A percentile compares a stretch with the other conserved stretches of the same genome.
phyloP scores from a whole-genome alignment of 2,113 vertebrate species.

The Natator depressus region DNA sequence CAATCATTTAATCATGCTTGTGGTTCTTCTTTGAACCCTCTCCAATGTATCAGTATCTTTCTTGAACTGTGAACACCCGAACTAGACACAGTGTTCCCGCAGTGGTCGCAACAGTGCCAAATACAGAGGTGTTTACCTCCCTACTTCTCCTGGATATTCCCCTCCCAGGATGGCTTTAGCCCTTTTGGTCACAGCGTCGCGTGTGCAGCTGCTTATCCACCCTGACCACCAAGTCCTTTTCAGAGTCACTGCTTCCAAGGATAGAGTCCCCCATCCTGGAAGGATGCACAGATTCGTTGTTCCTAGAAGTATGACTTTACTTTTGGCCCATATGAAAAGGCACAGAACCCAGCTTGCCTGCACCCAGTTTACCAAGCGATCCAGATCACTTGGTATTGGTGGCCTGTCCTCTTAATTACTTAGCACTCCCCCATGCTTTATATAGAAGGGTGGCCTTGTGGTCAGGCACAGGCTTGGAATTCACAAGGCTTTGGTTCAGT shows the following conservation, averaged over 20 bases:
- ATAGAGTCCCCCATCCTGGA: neutral
- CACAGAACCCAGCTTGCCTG: neutral
- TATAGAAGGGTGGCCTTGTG: neutral
- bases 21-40: neutral
- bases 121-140: neutral
- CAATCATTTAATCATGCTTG: neutral
- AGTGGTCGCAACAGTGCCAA: neutral
- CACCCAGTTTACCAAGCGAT: neutral
- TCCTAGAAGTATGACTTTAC: neutral
- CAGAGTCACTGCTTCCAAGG: neutral
- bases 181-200: neutral
- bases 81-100: neutral
- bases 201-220: neutral
- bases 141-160: neutral
- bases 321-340: neutral
- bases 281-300: neutral
- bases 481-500: neutral
- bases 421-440: neutral
- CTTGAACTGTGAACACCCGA: neutral
- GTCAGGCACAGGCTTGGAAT: neutral
- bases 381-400: too few relatives aligned
- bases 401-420: neutral
- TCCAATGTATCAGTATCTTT: neutral
- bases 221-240: neutral
- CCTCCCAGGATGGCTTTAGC: neutral